Base-by-base conservation (phyloP, 2,797 vertebrate species). In the Varecia variegata region DNA sequence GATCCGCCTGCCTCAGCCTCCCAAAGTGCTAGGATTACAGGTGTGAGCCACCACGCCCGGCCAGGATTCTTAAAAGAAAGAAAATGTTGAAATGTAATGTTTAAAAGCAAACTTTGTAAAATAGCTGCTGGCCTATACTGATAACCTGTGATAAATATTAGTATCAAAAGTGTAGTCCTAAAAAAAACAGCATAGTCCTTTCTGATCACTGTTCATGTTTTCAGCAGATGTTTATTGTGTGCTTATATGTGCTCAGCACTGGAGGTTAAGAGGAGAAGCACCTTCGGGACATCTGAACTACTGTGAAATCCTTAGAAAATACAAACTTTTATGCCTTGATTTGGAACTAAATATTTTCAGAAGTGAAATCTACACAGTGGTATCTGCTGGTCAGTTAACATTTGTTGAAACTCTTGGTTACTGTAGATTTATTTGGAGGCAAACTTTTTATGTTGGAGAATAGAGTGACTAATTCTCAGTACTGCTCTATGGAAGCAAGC, bases 31-130 rank as follows among this genome's bases (percentile, higher is more conserved):
- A 45, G 43, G 43, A 45, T 45, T 45, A 45, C 43, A 45, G 43
- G 10, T 45, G 43, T 45, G 43, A 45, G 43, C 43, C 43, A 45
- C 43, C 43, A 45, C 2, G 10, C 43, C 43, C 43, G 43, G 43
- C 10, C 45, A 96, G 50, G n/a, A 86, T 82, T 82, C 68, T 93
- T 47, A 65, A 97, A 86, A 88, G 62, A 89, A 95, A 94, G 15
- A 40, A 95, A 97, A 74, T 68, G 15, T 81, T 95, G 70, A 95
- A 89, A 82, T 87, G 25, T 87, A 92, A 82, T 94, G 76, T 92
- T 96, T 71, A 85, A 93, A 71, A 90, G 52, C 47, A 77, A 54
- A 67, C 67, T 93, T 95, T 94, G 27, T 88, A 92, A 88, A 93
- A 40, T 71, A 96, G 47, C 50, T 92, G 40, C 58, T 86, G 43